A percentile compares a stretch with the other conserved stretches of the same genome.
These are phyloP conservation scores for Pogonognathellus flavescens DNA, from an alignment of 1,140 invertebrate genomes.

Conservation along the genomic window DNA sequence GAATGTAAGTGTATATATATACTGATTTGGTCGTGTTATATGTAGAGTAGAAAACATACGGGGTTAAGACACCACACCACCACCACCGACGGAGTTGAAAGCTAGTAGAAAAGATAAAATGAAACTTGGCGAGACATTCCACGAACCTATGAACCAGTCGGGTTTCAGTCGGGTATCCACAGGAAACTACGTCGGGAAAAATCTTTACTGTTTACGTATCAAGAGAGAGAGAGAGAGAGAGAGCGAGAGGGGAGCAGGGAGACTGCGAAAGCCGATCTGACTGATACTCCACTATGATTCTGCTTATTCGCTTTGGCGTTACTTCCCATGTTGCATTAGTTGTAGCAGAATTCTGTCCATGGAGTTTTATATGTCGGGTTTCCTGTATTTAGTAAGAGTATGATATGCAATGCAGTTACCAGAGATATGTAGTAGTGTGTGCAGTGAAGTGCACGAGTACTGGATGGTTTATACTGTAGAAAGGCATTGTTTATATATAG, in stretches of 20 bases:
- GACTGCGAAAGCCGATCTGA: slow-evolving; percentile 10
- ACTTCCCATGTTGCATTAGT: no score
- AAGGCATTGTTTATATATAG: not conserved
- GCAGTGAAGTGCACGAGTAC: no score
- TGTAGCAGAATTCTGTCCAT: no score
- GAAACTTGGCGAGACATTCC: slow-evolving; percentile 56
- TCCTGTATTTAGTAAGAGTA: no score
- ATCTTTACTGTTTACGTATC: slow-evolving; percentile 50
- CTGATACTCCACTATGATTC: not conserved
- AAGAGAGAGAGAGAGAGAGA: not conserved
- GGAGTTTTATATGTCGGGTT: no score
- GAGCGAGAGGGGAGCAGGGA: not conserved
- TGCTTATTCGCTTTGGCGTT: not conserved
- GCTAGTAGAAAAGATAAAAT: slow-evolving; percentile 19
- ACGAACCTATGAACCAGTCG: slow-evolving; percentile 19
- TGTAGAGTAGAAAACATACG: not conserved
- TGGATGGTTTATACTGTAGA: no score
- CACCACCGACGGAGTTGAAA: slow-evolving; percentile 26
- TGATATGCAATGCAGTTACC: no score
- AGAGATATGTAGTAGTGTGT: no score
- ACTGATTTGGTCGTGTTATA: no score
- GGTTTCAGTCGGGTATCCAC: slow-evolving; percentile 37
- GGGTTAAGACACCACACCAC: slow-evolving; percentile 7
- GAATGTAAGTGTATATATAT: slow-evolving; percentile 3
- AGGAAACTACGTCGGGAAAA: slow-evolving; percentile 38